Evolutionary conservation across 2,797 vertebrate species (phyloP).

Genomic region (Silurus aristotelis): DNA sequence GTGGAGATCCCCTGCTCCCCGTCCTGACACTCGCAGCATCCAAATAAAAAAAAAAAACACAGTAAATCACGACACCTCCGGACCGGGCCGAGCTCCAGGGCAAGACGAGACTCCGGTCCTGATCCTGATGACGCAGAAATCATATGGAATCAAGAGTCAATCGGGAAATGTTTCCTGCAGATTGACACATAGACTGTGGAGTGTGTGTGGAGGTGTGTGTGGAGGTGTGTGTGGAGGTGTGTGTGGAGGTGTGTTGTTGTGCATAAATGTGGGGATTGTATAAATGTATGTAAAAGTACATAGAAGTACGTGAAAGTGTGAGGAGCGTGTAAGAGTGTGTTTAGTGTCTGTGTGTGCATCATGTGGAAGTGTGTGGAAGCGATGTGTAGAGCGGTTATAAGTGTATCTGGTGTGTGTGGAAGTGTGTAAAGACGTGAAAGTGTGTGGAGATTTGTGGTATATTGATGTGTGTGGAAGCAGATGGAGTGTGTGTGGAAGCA

Average conservation of each 20-base stretch:
- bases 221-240: background rate
- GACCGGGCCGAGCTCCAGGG: constrained; percentile 32
- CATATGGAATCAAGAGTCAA: background rate
- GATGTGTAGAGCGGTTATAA: background rate
- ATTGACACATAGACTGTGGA: background rate
- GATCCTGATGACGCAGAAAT: background rate
- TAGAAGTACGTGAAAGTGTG: background rate
- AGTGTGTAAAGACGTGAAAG: background rate
- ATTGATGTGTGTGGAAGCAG: background rate
- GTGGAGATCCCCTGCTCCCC: background rate
- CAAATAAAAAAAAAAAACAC: constrained; percentile 34
- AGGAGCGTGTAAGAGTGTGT: background rate
- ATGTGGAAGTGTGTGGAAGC: background rate
- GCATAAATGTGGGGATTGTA: background rate
- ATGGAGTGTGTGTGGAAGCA: background rate
- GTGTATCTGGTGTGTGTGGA: background rate
- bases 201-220: background rate
- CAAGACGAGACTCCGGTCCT: background rate
- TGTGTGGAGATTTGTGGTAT: background rate
- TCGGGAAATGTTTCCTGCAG: background rate
- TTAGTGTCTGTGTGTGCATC: background rate
- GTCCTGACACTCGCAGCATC: constrained; percentile 33
- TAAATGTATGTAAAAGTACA: background rate
- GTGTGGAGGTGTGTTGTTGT: background rate
- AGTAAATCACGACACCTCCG: constrained; percentile 31